Conservation (phyloP, 2,797 vertebrate species). For the Bryconaethiops microstoma region DNA sequence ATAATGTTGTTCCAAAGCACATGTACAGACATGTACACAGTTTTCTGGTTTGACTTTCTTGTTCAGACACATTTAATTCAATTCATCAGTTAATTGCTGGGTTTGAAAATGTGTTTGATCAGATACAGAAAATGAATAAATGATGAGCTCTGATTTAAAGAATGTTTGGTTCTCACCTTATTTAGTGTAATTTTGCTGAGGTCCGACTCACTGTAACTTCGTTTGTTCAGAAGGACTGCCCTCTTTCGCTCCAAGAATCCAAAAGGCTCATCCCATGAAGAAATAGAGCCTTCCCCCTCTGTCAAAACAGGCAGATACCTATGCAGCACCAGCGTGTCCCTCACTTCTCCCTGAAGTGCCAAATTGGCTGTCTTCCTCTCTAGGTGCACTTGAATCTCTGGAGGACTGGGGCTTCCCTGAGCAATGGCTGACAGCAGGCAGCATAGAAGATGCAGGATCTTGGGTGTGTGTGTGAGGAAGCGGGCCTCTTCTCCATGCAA, state of each 20-base stretch:
- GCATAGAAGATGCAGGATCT: conserved; percentile 81
- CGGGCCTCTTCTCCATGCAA: conserved; percentile 82
- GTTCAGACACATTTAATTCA: not conserved
- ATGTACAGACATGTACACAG: not conserved
- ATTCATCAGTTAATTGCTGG: not conserved
- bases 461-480: conserved; percentile 76
- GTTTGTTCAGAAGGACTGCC: conserved; percentile 71
- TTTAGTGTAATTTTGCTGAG: conserved; percentile 69
- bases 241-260: conserved; percentile 74
- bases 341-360: conserved; percentile 69
- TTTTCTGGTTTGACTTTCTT: not conserved
- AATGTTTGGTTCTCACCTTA: conserved; percentile 37
- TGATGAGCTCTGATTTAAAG: not conserved
- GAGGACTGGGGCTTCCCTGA: conserved; percentile 62
- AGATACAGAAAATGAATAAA: not conserved
- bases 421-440: conserved; percentile 74
- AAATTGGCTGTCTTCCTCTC: conserved; percentile 69
- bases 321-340: conserved; percentile 72
- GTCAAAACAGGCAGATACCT: conserved; percentile 70
- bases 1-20: not conserved
- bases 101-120: not conserved
- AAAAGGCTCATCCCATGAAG: conserved; percentile 76
- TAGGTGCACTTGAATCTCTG: conserved; percentile 70
- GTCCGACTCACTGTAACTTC: conserved; percentile 81
- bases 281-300: conserved; percentile 60